phyloP scores from a whole-genome alignment of 2,113 vertebrate species.

The Probosciger aterrimus region DNA sequence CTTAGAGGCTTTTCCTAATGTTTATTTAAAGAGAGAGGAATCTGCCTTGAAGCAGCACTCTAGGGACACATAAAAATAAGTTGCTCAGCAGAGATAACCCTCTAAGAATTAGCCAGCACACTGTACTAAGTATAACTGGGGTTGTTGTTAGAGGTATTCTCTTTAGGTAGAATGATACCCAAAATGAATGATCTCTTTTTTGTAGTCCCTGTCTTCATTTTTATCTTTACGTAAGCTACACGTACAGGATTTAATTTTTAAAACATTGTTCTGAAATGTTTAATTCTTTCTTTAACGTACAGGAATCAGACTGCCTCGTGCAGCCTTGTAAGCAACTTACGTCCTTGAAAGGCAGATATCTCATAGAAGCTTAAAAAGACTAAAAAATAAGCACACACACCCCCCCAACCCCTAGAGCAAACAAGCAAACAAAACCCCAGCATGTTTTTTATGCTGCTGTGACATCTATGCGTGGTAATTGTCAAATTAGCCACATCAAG shows the following conservation, averaged over 20 bases:
- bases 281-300: neutral
- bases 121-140: neutral
- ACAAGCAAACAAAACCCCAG: neutral
- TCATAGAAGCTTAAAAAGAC: neutral
- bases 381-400: neutral
- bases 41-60: constrained; percentile 31
- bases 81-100: neutral
- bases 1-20: constrained; percentile 12
- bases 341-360: neutral
- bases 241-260: neutral
- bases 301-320: neutral
- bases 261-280: neutral
- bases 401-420: neutral
- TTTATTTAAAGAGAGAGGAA: constrained; percentile 48
- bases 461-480: neutral
- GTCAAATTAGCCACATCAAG: neutral
- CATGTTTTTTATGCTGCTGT: neutral
- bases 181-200: neutral
- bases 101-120: neutral
- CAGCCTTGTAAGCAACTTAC: neutral
- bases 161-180: neutral
- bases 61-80: constrained; percentile 31
- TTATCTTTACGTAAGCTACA: neutral
- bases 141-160: neutral
- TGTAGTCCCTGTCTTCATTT: neutral